Base-by-base conservation (phyloP, 1,140 invertebrate genomes). In the Aleiodes sp. region DNA sequence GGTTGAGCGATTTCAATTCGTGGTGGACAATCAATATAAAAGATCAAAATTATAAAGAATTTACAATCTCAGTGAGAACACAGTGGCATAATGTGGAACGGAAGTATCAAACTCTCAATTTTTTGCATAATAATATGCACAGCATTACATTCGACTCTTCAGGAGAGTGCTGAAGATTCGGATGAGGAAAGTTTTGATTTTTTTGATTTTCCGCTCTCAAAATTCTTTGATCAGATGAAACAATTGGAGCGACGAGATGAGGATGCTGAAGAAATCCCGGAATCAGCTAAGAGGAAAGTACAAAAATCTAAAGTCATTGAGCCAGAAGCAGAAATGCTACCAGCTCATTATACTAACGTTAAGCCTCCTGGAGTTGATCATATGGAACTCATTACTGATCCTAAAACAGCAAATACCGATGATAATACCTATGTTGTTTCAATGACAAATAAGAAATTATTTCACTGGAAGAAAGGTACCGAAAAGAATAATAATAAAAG, bases 281-380 rank as follows among this genome's bases (percentile, higher is more conserved):
- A 8, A 0, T 2, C 21, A 2, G 26, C 43, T n/a, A 7, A 59
- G 14, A 65, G 4, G 10, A 35, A 35, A 35, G 4, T 9, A 16
- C 19, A 52, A 46, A 19, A 7, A 10, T 35, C 41, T 3, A 43
- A 24, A 10, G 39, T 21, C 7, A 64, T 76, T 8, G 78, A 86
- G 57, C 82, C 84, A 0, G 82, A 84, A 1, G 84, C 84, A 0
- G 84, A 85, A 39, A 82, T 85, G 79, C 41, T 85, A 12, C 84
- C 83, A 2, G 73, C 74, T 4, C 72, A 81, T 69, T 86, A 82
- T 65, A 76, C 72, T 0, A 74, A 79, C 1, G 76, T 86, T 1
- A 77, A 78, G 26, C 66, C 83, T 4, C 83, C 82, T 0, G 80
- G 82, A 2, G 83, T 84, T 0, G 82, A 82, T 64, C 83, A 84